Evolutionary conservation across 2,888 invertebrate species (phyloP), one percentile per base, ranked within the genome.

Genomic region (Synergus laeviventris): DNA sequence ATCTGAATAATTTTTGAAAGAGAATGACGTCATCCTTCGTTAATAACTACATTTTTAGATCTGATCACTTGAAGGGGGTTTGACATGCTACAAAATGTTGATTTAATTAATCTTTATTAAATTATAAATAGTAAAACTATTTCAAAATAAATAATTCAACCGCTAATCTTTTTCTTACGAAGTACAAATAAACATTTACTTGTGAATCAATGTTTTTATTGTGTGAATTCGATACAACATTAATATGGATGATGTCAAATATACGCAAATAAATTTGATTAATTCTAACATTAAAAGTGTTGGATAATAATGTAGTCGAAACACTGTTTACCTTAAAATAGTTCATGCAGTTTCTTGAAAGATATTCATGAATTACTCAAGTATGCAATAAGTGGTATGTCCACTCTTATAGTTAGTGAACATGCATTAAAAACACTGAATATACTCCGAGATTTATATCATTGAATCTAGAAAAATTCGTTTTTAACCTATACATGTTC

Each of bases 31-130:
- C 54, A 54, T 54, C 54, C 9, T 18, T 2, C 54, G 54, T 54
- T 54, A 54, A 54, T 54, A 54, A n/a, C 18, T 18, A 18, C 54
- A 54, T 54, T 54, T 54, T 54, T 18, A 54, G 54, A 54, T n/a
- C n/a, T 18, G n/a, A 9, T 18, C 54, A 54, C 54, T 54, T 54
- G n/a, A 54, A 18, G 54, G 54, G 54, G 54, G 7, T 18, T n/a
- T 18, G 18, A 54, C 62, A n/a, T 24, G 62, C 8, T 4, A 14
- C 18, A 60, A 61, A 21, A 0, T 49, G 9, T 54, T n/a, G 2
- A 18, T 18, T 54, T 54, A 18, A 54, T 18, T 18, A 54, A 2
- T 54, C n/a, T 45, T 2, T 45, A 45, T 45, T 4, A 45, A 16
- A 4, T 45, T 4, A 16, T 1, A 45, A 45, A 16, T 14, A 14